A percentile compares a stretch with the other conserved stretches of the same genome.
phyloP scores from a whole-genome alignment of 2,888 invertebrate species.

The Zaprionus obscuricornis region DNA sequence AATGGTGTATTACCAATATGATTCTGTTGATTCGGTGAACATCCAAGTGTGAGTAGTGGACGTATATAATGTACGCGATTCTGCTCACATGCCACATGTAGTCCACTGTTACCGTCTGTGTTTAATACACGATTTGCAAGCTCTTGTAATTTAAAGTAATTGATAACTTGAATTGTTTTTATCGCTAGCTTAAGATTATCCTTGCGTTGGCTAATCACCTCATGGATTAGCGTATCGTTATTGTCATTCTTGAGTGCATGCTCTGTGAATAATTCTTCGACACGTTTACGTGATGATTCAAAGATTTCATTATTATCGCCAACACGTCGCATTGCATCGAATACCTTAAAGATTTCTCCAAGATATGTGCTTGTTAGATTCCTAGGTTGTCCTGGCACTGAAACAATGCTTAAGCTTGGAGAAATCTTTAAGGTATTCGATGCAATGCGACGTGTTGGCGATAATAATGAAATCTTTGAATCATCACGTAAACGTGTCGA shows the following conservation, averaged over 20 bases:
- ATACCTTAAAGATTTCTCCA: slow-evolving; percentile 46
- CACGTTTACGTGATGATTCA: slow-evolving; percentile 12
- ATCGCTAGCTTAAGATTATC: slow-evolving; percentile 72
- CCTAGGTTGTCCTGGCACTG: no score
- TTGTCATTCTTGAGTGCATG: slow-evolving; percentile 63
- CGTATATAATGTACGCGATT: slow-evolving; percentile 78
- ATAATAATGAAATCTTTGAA: slow-evolving; percentile 2
- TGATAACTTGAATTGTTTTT: slow-evolving; percentile 76
- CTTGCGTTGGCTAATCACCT: slow-evolving; percentile 70
- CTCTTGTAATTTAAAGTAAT: slow-evolving; percentile 77
- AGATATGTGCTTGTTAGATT: no score
- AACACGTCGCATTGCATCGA: slow-evolving; percentile 34
- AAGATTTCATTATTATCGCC: slow-evolving; percentile 17
- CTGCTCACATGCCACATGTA: slow-evolving; percentile 84
- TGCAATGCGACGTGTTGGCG: slow-evolving; percentile 29
- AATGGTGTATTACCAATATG: slow-evolving; percentile 83
- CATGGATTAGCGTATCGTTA: slow-evolving; percentile 79
- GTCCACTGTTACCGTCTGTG: slow-evolving; percentile 84
- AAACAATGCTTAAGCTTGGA: no score
- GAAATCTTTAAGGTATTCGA: slow-evolving; percentile 53
- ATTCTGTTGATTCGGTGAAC: slow-evolving; percentile 84
- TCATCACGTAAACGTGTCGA: slow-evolving; percentile 38
- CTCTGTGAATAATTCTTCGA: slow-evolving; percentile 64
- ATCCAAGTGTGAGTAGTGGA: slow-evolving; percentile 79
- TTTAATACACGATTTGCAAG: slow-evolving; percentile 83